These are phyloP conservation scores for Lepus americanus DNA, from an alignment of 2,113 vertebrate genomes.

Conservation along the genomic window DNA sequence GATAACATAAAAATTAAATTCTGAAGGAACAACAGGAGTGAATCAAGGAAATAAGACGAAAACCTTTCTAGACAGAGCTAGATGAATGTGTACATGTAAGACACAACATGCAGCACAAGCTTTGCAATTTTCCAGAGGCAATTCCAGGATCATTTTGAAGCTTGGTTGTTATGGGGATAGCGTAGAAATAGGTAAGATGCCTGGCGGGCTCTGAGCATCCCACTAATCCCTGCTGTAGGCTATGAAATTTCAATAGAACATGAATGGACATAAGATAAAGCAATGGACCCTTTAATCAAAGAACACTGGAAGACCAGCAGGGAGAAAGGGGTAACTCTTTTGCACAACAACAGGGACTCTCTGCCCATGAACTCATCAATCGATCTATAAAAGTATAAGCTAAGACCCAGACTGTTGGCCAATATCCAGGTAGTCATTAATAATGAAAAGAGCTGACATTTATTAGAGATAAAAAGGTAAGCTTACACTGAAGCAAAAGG, in stretches of 20 bases:
- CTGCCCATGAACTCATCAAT: background rate
- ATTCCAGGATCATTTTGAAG: background rate
- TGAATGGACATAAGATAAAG: background rate
- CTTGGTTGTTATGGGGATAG: background rate
- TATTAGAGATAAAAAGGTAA: conserved; percentile 19
- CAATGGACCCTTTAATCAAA: background rate
- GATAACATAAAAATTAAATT: background rate
- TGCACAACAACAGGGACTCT: background rate
- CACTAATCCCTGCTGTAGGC: background rate
- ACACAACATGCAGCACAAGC: background rate
- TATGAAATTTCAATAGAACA: background rate
- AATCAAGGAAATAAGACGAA: background rate
- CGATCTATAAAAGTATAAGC: conserved; percentile 1
- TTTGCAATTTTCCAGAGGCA: background rate
- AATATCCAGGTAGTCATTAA: conserved; percentile 3
- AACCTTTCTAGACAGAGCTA: background rate
- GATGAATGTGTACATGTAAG: background rate
- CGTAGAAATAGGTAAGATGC: background rate
- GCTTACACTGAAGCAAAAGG: conserved; percentile 10
- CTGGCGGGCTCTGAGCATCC: background rate
- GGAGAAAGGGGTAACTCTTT: background rate
- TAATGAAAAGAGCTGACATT: conserved; percentile 30
- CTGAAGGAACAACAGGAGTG: background rate
- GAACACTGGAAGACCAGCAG: background rate
- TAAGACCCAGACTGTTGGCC: background rate